A percentile compares a stretch with the other conserved stretches of the same genome.
phyloP scores from a whole-genome alignment of 2,888 invertebrate genomes.

The Nomada fabriciana region DNA sequence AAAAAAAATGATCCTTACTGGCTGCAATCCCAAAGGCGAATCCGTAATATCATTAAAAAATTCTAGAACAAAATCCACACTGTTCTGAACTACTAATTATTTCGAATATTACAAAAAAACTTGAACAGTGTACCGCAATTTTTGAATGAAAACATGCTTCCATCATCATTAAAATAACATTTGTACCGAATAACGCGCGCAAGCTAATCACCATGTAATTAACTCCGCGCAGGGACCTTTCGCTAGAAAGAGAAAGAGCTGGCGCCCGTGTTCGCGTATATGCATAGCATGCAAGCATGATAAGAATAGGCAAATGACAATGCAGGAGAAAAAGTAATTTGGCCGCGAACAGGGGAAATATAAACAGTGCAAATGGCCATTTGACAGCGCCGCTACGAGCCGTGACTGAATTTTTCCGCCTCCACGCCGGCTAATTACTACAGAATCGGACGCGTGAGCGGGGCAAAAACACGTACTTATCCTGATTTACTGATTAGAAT shows the following conservation, averaged over 20 bases:
- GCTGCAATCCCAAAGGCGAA: too few relatives aligned
- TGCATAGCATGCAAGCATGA: background rate
- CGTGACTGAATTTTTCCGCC: slow-evolving; percentile 35
- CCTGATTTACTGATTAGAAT: slow-evolving; percentile 70
- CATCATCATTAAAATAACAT: background rate
- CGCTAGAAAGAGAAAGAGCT: background rate
- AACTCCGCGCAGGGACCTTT: background rate
- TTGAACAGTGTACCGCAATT: too few relatives aligned
- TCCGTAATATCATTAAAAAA: too few relatives aligned
- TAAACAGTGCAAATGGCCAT: slow-evolving; percentile 43
- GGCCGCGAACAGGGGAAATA: slow-evolving; percentile 43
- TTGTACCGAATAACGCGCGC: background rate
- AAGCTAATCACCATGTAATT: slow-evolving; percentile 33
- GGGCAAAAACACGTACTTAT: slow-evolving; percentile 64
- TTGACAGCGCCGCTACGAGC: background rate
- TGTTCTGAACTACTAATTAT: background rate
- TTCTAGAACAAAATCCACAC: slow-evolving; percentile 1
- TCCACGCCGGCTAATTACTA: slow-evolving; percentile 39
- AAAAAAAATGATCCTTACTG: background rate
- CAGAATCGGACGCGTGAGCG: slow-evolving; percentile 36
- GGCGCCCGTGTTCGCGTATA: background rate
- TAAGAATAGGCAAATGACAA: slow-evolving; percentile 30
- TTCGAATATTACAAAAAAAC: background rate
- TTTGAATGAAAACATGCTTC: background rate
- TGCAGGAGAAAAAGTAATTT: slow-evolving; percentile 42